phyloP scores from a whole-genome alignment of 2,888 invertebrate genomes.

The Aproaerema taeniolella region DNA sequence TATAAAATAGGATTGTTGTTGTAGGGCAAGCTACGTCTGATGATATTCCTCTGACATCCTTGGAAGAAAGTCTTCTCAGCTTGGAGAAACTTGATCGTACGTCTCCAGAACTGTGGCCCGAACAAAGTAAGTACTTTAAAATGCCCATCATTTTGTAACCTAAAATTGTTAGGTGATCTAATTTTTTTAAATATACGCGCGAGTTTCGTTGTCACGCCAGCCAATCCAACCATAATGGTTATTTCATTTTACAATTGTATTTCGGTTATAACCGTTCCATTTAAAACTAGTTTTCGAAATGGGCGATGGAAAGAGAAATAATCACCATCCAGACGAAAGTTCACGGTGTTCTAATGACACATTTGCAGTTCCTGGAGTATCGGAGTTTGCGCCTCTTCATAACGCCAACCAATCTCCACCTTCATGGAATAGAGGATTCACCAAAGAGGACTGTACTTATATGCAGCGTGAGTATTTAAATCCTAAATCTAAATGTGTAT shows the following conservation, averaged over 20 bases:
- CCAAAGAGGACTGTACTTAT: constrained; percentile 84
- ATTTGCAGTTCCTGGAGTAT: constrained; percentile 90
- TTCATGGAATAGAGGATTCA: constrained; percentile 83
- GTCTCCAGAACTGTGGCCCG: constrained; percentile 98
- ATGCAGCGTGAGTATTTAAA: constrained; percentile 83
- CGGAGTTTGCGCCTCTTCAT: constrained; percentile 86
- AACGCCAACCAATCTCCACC: constrained; percentile 74
- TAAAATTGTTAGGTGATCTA: not conserved
- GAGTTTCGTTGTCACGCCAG: constrained; percentile 56
- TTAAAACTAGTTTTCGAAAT: constrained; percentile 56
- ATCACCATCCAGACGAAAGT: constrained; percentile 37
- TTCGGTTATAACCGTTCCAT: constrained; percentile 58
- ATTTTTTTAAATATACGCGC: constrained; percentile 53
- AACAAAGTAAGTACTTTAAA: constrained; percentile 91
- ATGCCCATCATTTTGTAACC: too few species aligned
- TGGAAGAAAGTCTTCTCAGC: constrained; percentile 89
- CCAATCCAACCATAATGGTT: constrained; percentile 25
- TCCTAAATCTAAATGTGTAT: too few species aligned
- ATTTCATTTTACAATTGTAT: constrained; percentile 35
- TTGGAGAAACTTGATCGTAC: constrained; percentile 94
- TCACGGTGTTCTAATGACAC: constrained; percentile 52
- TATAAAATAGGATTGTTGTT: constrained; percentile 14
- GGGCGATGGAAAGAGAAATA: constrained; percentile 44
- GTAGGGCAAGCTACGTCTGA: constrained; percentile 58
- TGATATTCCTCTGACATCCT: constrained; percentile 69